Evolutionary conservation across 2,888 invertebrate genomes (phyloP), one percentile per base, ranked within the genome.

Genomic region (Brachyptera putata): DNA sequence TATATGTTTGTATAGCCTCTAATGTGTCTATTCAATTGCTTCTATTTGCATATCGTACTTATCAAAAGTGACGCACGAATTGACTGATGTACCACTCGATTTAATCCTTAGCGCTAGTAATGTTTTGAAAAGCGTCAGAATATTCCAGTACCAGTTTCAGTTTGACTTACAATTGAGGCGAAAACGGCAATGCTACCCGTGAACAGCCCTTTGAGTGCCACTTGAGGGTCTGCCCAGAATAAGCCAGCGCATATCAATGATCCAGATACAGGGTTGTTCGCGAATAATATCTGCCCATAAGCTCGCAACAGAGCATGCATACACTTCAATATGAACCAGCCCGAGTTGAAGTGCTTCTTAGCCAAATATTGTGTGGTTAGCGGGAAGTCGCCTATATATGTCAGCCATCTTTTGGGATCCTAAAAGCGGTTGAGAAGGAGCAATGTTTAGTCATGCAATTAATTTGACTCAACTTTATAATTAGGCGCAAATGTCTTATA

Each of bases 231-330:
- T 3, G 70, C 68, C 58, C 69, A 65, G 57, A 69, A 71, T 16
- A 77, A 67, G 11, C 73, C 72, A 25, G 72, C 62, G 24, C 72
- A 67, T 63, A 76, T 72, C 21, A 77, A 63, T 11, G 75, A 60
- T 11, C 77, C 77, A 43, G 74, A 73, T 58, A 77, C 64, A 7
- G 77, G 76, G 68, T 77, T 77, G 66, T 77, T 76, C 7, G 74
- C 73, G 53, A 75, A 74, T 5, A 71, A 69, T 9, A 73, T 73
- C 70, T 76, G 76, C 22, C 74, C 70, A 57, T 73, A 72, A 30
- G 76, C 75, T 18, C 77, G 67, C 16, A 75, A 60, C n/a, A 75
- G 65, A 37, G 71, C 68, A 30, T 75, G 73, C 3, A 73, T 25
- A 53, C 72, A 70, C 59, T 70, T 71, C 1, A 72, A 61, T n/a